Evolutionary conservation across 2,888 invertebrate genomes (phyloP).

Genomic region (Chorisops tibialis): DNA sequence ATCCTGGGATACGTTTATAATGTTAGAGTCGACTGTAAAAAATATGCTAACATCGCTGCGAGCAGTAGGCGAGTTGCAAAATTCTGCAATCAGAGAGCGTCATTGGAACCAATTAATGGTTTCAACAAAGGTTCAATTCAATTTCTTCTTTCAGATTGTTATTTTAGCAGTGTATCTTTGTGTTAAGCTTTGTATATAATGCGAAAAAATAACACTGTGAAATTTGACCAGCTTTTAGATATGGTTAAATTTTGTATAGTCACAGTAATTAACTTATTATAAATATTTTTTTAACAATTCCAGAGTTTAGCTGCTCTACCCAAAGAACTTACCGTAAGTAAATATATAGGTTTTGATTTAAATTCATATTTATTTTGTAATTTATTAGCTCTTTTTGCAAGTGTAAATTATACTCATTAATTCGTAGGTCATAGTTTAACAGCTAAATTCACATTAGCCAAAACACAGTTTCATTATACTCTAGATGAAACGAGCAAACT

Average conservation of each 20-base stretch:
- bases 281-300: slow-evolving; percentile 48
- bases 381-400: no score
- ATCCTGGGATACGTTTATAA: slow-evolving; percentile 85
- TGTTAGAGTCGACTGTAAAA: slow-evolving; percentile 87
- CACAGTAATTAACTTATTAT: slow-evolving; percentile 31
- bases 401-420: no score
- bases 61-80: slow-evolving; percentile 93
- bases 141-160: slow-evolving; percentile 26
- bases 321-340: slow-evolving; percentile 74
- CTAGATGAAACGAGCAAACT: no score
- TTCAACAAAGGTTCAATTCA: slow-evolving; percentile 77
- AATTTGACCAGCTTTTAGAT: slow-evolving; percentile 11
- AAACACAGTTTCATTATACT: no score
- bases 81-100: slow-evolving; percentile 90
- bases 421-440: no score
- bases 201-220: background rate
- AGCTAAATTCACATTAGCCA: no score
- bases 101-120: slow-evolving; percentile 97
- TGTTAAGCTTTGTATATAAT: slow-evolving; percentile 30
- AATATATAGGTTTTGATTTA: slow-evolving; percentile 1
- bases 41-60: slow-evolving; percentile 93
- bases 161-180: background rate
- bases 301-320: slow-evolving; percentile 80
- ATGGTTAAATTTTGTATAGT: slow-evolving; percentile 39
- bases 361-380: background rate